Evolutionary conservation across 2,797 vertebrate genomes (phyloP), one percentile per base, ranked within the genome.

Genomic region (Vultur gryphus): DNA sequence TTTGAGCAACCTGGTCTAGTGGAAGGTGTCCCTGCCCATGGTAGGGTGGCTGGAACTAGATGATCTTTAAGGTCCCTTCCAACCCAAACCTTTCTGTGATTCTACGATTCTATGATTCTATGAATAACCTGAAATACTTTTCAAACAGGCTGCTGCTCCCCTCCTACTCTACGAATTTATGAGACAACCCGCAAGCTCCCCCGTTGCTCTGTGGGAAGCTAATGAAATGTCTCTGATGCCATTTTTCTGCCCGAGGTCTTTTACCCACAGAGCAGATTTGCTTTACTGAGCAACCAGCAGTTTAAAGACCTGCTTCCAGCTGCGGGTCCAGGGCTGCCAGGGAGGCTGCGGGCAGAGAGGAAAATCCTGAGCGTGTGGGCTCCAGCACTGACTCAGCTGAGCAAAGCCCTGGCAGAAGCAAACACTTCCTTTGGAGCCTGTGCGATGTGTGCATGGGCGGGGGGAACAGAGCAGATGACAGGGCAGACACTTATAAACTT

Each of bases 361-460:
- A 87, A 55, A 76, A 67, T 85, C 82, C 57, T 71, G 65, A 67
- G 29, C 3, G 0, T 25, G 33, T 57, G 20, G 57, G 44, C 73
- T 72, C 73, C 70, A 54, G 58, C 71, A 62, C 23, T 79, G 78
- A 61, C 55, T 77, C 72, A 85, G 54, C 52, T 82, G 46, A 90
- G 79, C 77, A 94, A 70, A 92, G 44, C 24, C 51, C 57, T 79
- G 55, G 35, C 25, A 64, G 55, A 52, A 81, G 46, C 46, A 78
- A 81, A 57, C 28, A 14, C 46, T 95, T 70, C 54, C 62, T 46
- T 62, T 48, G 29, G 44, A 75, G 43, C 43, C 52, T 55, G 24
- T 43, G 65, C 4, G 14, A 51, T 64, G 17, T 46, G 17, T 58
- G 73, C 26, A 54, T 18, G 62, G 37, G 15, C 0, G 1, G 51